These are phyloP conservation scores for Pristionchus exspectatus DNA, from an alignment of 2,888 invertebrate genomes.

Conservation along the genomic window DNA sequence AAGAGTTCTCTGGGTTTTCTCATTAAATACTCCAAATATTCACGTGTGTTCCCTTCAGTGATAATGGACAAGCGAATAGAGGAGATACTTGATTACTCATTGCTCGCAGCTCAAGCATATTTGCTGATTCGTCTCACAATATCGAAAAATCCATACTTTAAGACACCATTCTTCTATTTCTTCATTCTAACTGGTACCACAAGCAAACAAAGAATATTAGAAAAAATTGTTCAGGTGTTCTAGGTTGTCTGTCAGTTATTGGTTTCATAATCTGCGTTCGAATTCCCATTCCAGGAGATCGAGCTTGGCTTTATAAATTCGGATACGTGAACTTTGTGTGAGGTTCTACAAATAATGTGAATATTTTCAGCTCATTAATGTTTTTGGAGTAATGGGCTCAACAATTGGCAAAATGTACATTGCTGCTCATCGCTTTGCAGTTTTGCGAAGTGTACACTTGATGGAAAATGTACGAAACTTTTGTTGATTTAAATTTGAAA, in stretches of 20 bases:
- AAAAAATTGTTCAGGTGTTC: not conserved
- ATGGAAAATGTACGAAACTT: not conserved
- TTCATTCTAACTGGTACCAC: not conserved
- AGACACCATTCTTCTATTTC: slow-evolving; percentile 29
- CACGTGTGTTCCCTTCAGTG: not conserved
- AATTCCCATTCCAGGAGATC: not conserved
- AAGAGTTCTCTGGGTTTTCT: too few species aligned
- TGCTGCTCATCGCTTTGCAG: not conserved
- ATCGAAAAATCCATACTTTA: not conserved
- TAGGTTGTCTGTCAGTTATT: not conserved
- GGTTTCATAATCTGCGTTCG: not conserved
- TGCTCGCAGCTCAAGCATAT: not conserved
- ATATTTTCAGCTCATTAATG: not conserved
- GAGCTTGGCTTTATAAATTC: not conserved
- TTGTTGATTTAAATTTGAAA: not conserved
- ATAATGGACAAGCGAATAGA: slow-evolving; percentile 14
- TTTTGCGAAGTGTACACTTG: not conserved
- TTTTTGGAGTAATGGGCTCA: slow-evolving; percentile 7
- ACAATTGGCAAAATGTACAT: slow-evolving; percentile 7
- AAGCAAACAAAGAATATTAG: too few species aligned
- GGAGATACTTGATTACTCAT: not conserved
- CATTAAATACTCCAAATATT: too few species aligned
- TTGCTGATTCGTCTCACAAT: not conserved
- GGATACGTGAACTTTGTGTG: not conserved
- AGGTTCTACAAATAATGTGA: not conserved